phyloP scores from a whole-genome alignment of 2,113 vertebrate species.

The Falcunculus frontatus region DNA sequence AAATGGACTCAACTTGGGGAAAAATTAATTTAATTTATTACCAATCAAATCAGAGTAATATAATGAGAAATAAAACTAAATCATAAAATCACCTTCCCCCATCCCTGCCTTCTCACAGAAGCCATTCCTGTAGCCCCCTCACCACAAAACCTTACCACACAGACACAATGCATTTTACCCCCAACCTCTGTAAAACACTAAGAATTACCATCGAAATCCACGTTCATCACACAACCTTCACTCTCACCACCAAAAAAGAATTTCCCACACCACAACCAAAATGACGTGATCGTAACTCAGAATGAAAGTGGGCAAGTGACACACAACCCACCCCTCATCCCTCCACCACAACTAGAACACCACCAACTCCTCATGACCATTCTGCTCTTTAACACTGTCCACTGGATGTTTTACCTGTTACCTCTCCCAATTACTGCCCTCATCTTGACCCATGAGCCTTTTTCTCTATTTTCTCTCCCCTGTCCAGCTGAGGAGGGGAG shows the following conservation, averaged over 20 bases:
- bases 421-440: not conserved
- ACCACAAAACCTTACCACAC: not conserved
- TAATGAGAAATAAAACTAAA: not conserved
- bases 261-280: not conserved
- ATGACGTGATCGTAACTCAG: not conserved
- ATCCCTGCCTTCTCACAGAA: not conserved
- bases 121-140: not conserved
- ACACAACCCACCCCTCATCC: not conserved
- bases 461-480: not conserved
- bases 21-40: not conserved
- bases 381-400: not conserved
- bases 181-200: not conserved
- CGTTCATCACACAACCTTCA: not conserved
- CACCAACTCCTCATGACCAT: not conserved
- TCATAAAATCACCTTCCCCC: not conserved
- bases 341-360: not conserved
- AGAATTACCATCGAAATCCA: not conserved
- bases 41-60: not conserved
- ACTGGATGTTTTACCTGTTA: not conserved
- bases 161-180: not conserved
- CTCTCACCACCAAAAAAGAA: not conserved
- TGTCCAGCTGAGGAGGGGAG: not conserved
- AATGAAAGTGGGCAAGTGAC: not conserved
- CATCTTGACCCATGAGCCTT: not conserved
- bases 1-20: not conserved